These are phyloP conservation scores for Drosophila elegans DNA, from an alignment of 1,140 invertebrate genomes.

Conservation along the genomic window DNA sequence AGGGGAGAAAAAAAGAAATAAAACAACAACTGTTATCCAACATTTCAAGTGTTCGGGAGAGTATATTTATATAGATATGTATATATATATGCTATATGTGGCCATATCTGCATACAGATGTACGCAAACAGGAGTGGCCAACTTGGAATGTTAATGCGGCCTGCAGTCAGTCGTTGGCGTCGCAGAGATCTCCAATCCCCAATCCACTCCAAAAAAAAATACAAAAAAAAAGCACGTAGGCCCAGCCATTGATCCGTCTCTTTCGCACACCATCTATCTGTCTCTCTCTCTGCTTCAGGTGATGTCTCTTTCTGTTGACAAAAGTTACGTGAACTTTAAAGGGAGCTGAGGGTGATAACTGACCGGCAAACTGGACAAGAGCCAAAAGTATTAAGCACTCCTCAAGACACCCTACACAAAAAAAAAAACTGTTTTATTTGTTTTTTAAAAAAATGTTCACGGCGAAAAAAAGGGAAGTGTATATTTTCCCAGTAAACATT, in stretches of 20 bases:
- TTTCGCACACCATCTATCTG: neutral
- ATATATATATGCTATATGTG: slow-evolving; percentile 19
- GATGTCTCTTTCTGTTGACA: slow-evolving; percentile 12
- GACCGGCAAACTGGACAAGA: slow-evolving; percentile 38
- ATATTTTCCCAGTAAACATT: too few species aligned
- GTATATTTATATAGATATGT: neutral
- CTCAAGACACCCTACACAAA: neutral
- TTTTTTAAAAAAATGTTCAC: too few species aligned
- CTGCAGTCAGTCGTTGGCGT: slow-evolving; percentile 75
- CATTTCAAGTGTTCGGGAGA: slow-evolving; percentile 57
- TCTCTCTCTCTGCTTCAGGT: neutral
- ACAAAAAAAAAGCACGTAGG: slow-evolving; percentile 21
- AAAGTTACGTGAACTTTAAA: slow-evolving; percentile 66
- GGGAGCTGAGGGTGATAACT: slow-evolving; percentile 21
- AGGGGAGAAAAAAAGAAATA: slow-evolving; percentile 36
- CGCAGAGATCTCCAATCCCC: slow-evolving; percentile 52
- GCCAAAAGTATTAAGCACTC: slow-evolving; percentile 66
- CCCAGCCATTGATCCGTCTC: slow-evolving; percentile 1
- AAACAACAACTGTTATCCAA: slow-evolving; percentile 80
- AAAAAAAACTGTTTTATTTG: neutral
- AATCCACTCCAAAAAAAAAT: slow-evolving; percentile 15
- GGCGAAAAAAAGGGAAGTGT: too few species aligned
- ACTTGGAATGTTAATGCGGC: slow-evolving; percentile 79
- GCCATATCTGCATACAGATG: slow-evolving; percentile 54
- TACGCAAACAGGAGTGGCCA: slow-evolving; percentile 79